Evolutionary conservation across 92 coral and sea anemone species (phyloP), one percentile per base, ranked within the genome.

Genomic region (Phymanthus crucifer): DNA sequence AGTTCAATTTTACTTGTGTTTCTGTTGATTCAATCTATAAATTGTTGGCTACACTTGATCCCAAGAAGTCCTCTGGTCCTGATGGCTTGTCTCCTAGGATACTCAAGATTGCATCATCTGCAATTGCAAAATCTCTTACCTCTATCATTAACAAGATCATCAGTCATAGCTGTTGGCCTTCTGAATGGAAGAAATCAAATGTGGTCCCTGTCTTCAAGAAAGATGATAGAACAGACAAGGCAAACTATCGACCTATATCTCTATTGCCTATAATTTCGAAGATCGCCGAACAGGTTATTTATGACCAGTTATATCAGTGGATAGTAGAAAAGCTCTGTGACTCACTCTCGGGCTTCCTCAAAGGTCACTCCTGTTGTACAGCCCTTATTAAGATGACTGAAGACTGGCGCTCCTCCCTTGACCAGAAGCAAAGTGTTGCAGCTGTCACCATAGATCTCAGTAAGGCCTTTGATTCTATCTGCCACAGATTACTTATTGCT

Each of bases 31-130:
- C 56, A 4, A 18, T 48, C 1, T 48, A 48, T 11, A 48, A 48
- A 48, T 48, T 48, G 56, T 21, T 48, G 56, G 56, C 56, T 48
- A 48, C 56, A 12, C 56, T 48, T 2, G 56, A 48, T 18, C 56
- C 52, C 13, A 21, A 72, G 36, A 72, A 72, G n/a, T 48, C 56
- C 56, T 48, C 56, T 48, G 56, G 56, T 14, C 40, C 76, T 32
- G 46, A 71, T 71, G 54, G 76, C 35, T 71, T 71, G 35, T 71
- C 76, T 71, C 74, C 74, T n/a, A 70, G 74, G 74, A 70, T 70
- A 70, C 2, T 70, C 38, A 70, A 70, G 74, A 40, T 40, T 70
- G 74, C 74, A 70, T 70, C 74, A n/a, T 29, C 74, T 70, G 74
- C 74, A 70, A 32, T 70, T 70, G 74, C 74, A 10, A 70, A 70